Conservation (phyloP, 1,140 invertebrate genomes). For the Hypothenemus hampei region DNA sequence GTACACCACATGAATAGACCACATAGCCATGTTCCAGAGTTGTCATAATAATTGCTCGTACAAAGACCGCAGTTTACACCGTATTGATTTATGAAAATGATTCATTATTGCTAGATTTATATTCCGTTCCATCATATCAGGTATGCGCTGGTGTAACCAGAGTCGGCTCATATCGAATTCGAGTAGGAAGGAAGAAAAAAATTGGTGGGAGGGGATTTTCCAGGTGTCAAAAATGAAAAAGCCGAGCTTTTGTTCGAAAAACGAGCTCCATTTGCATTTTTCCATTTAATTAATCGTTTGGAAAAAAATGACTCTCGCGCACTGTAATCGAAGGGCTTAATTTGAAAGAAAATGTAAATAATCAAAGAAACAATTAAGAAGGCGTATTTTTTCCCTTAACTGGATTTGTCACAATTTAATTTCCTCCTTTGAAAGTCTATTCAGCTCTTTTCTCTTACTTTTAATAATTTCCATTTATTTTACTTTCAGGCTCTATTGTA, state of each 20-base stretch:
- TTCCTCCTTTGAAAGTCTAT: neutral
- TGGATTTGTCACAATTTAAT: neutral
- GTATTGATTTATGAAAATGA: constrained; percentile 27
- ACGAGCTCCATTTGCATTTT: constrained; percentile 21
- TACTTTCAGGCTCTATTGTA: neutral
- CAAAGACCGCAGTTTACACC: constrained; percentile 25
- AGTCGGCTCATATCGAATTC: neutral
- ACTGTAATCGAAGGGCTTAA: constrained; percentile 25
- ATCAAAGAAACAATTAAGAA: constrained; percentile 27
- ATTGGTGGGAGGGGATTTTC: too few relatives aligned
- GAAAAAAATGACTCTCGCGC: constrained; percentile 16
- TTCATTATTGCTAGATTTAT: constrained; percentile 24
- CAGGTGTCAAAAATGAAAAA: too few relatives aligned
- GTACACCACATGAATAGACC: constrained; percentile 24
- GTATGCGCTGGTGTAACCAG: constrained; percentile 8
- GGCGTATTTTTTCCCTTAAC: constrained; percentile 23
- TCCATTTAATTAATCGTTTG: constrained; percentile 28
- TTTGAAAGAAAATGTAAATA: constrained; percentile 33
- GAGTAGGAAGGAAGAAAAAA: too few relatives aligned
- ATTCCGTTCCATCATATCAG: constrained; percentile 26
- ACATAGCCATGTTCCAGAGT: constrained; percentile 27
- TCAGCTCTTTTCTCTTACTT: neutral
- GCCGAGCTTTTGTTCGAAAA: too few relatives aligned
- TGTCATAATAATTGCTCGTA: constrained; percentile 30
- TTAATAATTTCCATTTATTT: constrained; percentile 4